Conservation (phyloP, 2,797 vertebrate genomes). For the Mionectes olivaceus region DNA sequence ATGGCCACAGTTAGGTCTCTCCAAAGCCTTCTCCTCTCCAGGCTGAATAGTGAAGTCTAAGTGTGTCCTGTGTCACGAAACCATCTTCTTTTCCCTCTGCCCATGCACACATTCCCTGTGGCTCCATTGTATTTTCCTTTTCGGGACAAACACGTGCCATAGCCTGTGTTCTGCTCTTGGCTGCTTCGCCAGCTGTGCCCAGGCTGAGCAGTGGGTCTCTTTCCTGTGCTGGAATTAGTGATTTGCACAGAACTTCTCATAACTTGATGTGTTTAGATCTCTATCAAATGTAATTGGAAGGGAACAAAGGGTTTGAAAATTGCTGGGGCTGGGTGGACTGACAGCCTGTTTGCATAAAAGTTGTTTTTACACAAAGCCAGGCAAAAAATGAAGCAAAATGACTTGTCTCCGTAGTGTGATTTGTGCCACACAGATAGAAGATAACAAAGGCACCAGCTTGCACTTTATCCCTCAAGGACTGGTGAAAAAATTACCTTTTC, state of each 20-base stretch:
- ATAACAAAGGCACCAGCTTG: neutral
- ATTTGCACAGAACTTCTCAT: neutral
- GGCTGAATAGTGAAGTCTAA: neutral
- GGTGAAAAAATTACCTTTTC: neutral
- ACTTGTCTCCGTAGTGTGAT: neutral
- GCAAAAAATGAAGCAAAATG: neutral
- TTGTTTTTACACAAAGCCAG: neutral
- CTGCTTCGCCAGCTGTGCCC: neutral
- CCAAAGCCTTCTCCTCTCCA: neutral
- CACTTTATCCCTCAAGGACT: neutral
- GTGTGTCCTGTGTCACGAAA: neutral
- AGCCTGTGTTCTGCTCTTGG: neutral
- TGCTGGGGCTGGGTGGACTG: neutral
- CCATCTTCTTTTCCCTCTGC: neutral
- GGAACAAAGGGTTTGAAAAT: neutral
- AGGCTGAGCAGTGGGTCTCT: neutral
- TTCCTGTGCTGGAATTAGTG: rapidly evolving
- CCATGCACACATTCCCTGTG: rapidly evolving
- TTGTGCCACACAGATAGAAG: neutral
- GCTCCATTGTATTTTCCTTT: neutral
- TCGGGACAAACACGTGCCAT: neutral
- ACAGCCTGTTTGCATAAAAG: neutral
- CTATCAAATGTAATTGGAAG: neutral
- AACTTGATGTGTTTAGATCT: neutral
- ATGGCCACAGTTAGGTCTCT: neutral